phyloP scores from a whole-genome alignment of 2,797 vertebrate species.

The Sternotherus odoratus region DNA sequence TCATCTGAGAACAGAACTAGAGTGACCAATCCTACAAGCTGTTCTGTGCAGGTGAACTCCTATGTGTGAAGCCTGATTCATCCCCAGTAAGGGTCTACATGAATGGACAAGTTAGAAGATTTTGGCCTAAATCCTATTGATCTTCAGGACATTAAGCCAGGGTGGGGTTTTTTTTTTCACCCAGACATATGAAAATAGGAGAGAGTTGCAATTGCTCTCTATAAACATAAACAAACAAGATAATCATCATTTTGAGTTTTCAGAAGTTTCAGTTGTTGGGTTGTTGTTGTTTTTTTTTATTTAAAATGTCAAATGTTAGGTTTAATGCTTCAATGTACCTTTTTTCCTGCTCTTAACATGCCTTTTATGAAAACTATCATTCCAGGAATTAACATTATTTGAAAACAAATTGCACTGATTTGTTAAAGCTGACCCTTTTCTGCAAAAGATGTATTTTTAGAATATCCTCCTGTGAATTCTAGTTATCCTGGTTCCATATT shows the following conservation, averaged over 20 bases:
- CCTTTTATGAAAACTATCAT: neutral
- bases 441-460: neutral
- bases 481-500: conserved; percentile 28
- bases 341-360: neutral
- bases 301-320: neutral
- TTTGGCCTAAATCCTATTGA: neutral
- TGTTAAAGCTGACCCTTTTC: neutral
- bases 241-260: neutral
- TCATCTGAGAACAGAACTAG: neutral
- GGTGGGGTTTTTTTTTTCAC: neutral
- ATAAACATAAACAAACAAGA: neutral
- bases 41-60: neutral
- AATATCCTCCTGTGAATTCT: neutral
- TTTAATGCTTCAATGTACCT: neutral
- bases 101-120: neutral
- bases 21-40: neutral
- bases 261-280: neutral
- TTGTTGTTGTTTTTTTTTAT: neutral
- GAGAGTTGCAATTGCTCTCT: too few relatives aligned
- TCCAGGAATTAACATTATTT: neutral
- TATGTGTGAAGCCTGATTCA: neutral
- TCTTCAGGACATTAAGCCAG: neutral
- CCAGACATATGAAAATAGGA: neutral
- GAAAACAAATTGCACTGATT: neutral
- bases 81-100: neutral